A percentile compares a stretch with the other conserved stretches of the same genome.
Evolutionary conservation across 2,797 vertebrate species (phyloP).

Genomic region (Astyanax mexicanus): DNA sequence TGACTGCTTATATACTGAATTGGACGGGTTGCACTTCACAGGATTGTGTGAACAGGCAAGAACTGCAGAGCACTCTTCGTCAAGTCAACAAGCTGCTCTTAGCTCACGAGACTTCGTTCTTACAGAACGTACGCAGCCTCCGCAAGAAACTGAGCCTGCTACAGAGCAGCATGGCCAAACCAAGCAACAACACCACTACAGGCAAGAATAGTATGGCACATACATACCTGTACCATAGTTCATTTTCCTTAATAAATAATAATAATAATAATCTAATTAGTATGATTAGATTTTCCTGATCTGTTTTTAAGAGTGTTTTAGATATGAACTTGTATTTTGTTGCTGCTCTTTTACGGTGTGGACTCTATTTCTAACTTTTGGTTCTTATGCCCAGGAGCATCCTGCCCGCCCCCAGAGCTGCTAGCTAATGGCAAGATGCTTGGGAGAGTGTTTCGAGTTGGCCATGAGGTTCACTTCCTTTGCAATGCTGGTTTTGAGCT

Average conservation of each 20-base stretch:
- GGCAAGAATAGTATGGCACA: slow-evolving; percentile 16
- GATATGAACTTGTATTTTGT: neutral
- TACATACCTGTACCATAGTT: neutral
- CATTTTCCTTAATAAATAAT: no score
- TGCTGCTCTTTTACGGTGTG: neutral
- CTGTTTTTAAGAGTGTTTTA: no score
- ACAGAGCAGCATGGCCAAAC: slow-evolving; percentile 72
- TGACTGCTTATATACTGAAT: neutral
- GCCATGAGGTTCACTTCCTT: slow-evolving; percentile 86
- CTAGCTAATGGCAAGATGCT: slow-evolving; percentile 79
- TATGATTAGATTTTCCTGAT: no score
- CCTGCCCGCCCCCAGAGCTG: slow-evolving; percentile 73
- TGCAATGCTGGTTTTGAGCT: slow-evolving; percentile 80
- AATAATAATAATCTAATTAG: no score
- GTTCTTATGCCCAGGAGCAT: slow-evolving; percentile 61
- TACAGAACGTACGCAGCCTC: slow-evolving; percentile 70
- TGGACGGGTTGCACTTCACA: slow-evolving; percentile 50
- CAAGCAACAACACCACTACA: slow-evolving; percentile 55
- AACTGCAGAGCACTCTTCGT: slow-evolving; percentile 69
- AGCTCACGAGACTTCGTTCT: slow-evolving; percentile 79
- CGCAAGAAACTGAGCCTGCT: slow-evolving; percentile 80
- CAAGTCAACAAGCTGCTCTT: slow-evolving; percentile 85
- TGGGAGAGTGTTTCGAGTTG: slow-evolving; percentile 73
- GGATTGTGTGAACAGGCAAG: slow-evolving; percentile 79
- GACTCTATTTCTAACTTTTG: neutral